phyloP scores from a whole-genome alignment of 2,113 vertebrate species.

The Pelecanoides urinatrix region DNA sequence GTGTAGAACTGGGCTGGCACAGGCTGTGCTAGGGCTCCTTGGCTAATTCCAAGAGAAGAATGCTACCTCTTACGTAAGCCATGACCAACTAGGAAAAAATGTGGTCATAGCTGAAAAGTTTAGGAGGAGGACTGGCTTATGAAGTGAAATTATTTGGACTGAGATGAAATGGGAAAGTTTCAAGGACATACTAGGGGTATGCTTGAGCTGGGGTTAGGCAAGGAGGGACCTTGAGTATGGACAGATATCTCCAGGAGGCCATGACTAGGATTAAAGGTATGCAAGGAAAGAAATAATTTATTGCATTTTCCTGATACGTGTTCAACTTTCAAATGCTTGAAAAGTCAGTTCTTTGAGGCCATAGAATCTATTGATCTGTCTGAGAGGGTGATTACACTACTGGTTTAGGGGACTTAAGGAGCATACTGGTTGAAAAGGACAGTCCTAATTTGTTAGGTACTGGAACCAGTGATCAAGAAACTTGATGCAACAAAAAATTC shows the following conservation, averaged over 20 bases:
- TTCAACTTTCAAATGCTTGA: background rate
- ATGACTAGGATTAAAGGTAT: background rate
- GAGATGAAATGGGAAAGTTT: background rate
- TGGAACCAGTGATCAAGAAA: background rate
- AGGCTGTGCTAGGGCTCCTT: background rate
- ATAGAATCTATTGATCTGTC: background rate
- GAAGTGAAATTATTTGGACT: background rate
- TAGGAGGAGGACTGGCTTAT: background rate
- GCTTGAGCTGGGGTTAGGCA: background rate
- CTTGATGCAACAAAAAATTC: background rate
- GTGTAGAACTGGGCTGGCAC: background rate
- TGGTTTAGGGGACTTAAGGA: background rate
- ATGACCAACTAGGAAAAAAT: background rate
- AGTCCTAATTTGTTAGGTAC: background rate
- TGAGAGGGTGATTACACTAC: background rate
- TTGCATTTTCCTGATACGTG: background rate
- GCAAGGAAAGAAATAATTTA: background rate
- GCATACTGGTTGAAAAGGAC: background rate
- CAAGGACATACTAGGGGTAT: background rate
- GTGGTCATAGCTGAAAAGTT: background rate
- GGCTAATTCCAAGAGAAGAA: background rate
- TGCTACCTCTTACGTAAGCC: background rate
- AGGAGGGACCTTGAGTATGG: background rate
- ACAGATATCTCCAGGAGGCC: background rate
- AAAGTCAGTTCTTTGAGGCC: background rate